Conservation (phyloP, 2,797 vertebrate genomes). For the Amblyopsis hoosieri region DNA sequence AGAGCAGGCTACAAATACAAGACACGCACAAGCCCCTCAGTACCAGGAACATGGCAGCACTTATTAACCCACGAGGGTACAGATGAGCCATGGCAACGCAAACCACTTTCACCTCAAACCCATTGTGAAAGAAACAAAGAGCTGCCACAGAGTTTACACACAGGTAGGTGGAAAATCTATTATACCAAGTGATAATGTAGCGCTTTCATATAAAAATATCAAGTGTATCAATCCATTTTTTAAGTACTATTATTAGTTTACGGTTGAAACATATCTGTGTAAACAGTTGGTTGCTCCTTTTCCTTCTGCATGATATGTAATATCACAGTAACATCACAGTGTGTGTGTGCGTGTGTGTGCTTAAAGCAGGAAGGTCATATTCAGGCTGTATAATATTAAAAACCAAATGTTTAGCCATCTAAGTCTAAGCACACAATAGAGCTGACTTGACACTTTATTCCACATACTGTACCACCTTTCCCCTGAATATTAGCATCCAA, state of each 20-base stretch:
- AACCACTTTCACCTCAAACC: not conserved
- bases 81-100: not conserved
- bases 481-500: not conserved
- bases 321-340: not conserved
- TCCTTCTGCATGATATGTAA: too few relatives aligned
- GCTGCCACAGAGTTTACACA: slow-evolving; percentile 30
- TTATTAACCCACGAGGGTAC: not conserved
- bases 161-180: slow-evolving; percentile 52
- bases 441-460: not conserved
- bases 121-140: slow-evolving; percentile 12
- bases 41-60: not conserved
- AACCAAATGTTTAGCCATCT: not conserved
- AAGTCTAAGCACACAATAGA: not conserved
- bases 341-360: not conserved
- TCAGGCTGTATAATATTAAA: too few relatives aligned
- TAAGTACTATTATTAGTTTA: too few relatives aligned
- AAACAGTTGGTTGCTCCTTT: too few relatives aligned
- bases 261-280: not conserved
- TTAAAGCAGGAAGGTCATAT: not conserved
- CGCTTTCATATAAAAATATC: too few relatives aligned
- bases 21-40: slow-evolving; percentile 21
- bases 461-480: not conserved
- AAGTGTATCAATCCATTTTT: too few relatives aligned
- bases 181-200: too few relatives aligned
- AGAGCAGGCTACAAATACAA: slow-evolving; percentile 22